Percentiles rank a stretch among this genome's conserved stretches.
phyloP scores from a whole-genome alignment of 2,797 vertebrate genomes.

The Macrochelys suwanniensis region DNA sequence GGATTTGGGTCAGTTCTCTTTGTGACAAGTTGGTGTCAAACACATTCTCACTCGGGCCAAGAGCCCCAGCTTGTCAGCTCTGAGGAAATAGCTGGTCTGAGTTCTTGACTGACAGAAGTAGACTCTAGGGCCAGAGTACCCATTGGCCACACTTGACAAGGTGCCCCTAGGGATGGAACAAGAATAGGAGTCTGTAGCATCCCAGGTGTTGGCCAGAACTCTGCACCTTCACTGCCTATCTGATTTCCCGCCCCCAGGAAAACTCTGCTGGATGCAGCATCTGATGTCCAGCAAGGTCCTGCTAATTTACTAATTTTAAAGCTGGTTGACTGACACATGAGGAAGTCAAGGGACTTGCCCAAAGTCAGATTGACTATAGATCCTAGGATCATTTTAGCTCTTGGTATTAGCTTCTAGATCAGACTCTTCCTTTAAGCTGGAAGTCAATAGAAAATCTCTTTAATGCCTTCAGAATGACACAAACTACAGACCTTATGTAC shows the following conservation, averaged over 20 bases:
- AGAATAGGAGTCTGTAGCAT: background rate
- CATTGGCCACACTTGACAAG: background rate
- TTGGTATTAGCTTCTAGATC: background rate
- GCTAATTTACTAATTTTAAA: background rate
- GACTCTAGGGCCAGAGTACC: fast-evolving
- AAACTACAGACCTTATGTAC: background rate
- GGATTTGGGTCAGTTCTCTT: background rate
- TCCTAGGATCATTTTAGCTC: background rate
- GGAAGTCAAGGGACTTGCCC: constrained; percentile 2
- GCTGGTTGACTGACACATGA: background rate
- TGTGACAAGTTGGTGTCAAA: background rate
- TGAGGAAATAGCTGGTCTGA: background rate
- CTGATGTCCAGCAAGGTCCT: background rate
- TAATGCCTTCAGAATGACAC: background rate
- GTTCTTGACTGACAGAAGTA: fast-evolving
- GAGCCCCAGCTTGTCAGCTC: background rate
- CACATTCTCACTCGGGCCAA: background rate
- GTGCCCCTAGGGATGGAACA: background rate
- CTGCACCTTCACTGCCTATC: background rate
- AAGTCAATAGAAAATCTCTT: background rate
- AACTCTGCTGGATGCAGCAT: background rate
- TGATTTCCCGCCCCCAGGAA: constrained; percentile 4
- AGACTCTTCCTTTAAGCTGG: background rate
- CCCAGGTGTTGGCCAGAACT: background rate
- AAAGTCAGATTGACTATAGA: background rate